A percentile compares a stretch with the other conserved stretches of the same genome.
phyloP scores from a whole-genome alignment of 2,113 vertebrate species.

The Fukomys damarensis region DNA sequence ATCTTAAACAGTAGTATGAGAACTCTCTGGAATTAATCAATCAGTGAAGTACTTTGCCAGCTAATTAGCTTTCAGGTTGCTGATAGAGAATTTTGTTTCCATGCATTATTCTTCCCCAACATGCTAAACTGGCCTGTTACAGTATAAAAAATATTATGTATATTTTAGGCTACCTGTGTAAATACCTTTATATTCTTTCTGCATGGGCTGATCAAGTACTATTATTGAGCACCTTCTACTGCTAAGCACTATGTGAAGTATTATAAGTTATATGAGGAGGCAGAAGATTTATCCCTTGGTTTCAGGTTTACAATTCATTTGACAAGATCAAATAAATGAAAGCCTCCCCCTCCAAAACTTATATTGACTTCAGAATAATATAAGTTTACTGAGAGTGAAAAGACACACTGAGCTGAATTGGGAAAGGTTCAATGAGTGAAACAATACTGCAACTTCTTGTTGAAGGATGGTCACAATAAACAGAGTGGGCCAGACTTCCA shows the following conservation, averaged over 20 bases:
- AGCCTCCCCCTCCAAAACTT: not conserved
- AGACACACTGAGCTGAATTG: not conserved
- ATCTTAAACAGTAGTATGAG: not conserved
- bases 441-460: not conserved
- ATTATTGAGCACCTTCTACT: conserved; percentile 32
- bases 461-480: not conserved
- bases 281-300: not conserved
- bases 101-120: not conserved
- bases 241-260: conserved; percentile 12
- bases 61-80: conserved; percentile 13
- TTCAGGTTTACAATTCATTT: not conserved
- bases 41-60: not conserved
- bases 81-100: not conserved
- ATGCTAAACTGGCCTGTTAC: not conserved
- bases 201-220: not conserved
- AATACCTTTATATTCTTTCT: not conserved
- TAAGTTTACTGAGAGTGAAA: not conserved
- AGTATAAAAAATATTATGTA: not conserved
- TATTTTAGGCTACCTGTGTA: not conserved
- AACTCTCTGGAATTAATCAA: conserved; percentile 36
- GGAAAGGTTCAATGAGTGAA: not conserved
- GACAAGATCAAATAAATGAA: conserved; percentile 6
- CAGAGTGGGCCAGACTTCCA: not conserved
- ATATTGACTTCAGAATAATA: not conserved
- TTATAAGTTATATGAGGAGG: not conserved